Evolutionary conservation across 2,888 invertebrate species (phyloP), one percentile per base, ranked within the genome.

Genomic region (Temnothorax rugatulus): DNA sequence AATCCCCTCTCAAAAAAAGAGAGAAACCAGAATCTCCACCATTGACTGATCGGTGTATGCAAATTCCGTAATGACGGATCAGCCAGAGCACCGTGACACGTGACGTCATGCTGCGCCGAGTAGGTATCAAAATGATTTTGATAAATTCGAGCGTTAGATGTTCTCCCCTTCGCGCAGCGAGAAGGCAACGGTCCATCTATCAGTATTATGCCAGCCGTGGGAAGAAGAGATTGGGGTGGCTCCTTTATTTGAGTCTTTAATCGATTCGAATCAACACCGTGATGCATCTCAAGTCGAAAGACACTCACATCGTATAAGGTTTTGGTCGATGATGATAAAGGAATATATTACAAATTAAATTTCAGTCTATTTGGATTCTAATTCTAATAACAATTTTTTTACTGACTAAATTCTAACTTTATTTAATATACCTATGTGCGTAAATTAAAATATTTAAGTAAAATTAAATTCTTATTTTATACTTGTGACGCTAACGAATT

Each of bases 21-120:
- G 64, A 86, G 66, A 54, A 57, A 68, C 84, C 64, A 87, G 89
- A 90, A 89, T 88, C 88, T 84, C 75, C 85, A 82, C 74, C 88
- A 76, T 88, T 94, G 93, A 94, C 91, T 91, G 93, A 94, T 94
- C 90, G 93, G 88, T 89, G 82, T 93, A 94, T 94, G 94, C 90
- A 93, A 93, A 94, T 94, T 89, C 88, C 86, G 90, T 93, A 94
- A 94, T 93, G 94, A 94, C 92, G 92, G 92, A 92, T 92, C 92
- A 92, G 90, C 88, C 88, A 69, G 87, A 85, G 87, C 85, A 84
- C 84, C 87, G 86, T 87, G 89, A 90, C 89, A 87, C 86, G 88
- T 92, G 92, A 92, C 93, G 92, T 92, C 94, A 94, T 91, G 94
- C 94, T 93, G 94, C 52, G 93, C 83, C 83, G 85, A 88, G 88